Evolutionary conservation across 2,113 vertebrate genomes (phyloP).

Genomic region (Bubalus kerabau): DNA sequence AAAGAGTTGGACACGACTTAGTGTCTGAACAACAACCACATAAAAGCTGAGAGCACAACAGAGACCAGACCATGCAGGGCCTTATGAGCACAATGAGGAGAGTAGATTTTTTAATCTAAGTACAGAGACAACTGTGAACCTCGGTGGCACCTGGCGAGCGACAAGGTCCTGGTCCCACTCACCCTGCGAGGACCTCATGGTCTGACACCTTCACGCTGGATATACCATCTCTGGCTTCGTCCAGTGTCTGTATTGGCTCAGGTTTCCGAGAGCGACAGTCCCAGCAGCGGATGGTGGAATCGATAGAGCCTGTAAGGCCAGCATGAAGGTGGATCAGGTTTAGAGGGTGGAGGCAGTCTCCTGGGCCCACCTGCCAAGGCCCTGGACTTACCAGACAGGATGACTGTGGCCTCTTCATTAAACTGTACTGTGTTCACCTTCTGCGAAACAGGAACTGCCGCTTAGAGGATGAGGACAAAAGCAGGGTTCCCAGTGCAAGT

Average conservation of each 20-base stretch:
- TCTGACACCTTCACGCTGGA: slow-evolving; percentile 90
- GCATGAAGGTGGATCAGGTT: background rate
- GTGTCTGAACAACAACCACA: background rate
- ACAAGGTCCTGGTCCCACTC: slow-evolving; percentile 52
- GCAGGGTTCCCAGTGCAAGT: background rate
- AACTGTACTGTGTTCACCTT: slow-evolving; percentile 94
- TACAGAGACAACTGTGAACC: background rate
- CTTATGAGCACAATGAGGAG: background rate
- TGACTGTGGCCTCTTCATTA: slow-evolving; percentile 91
- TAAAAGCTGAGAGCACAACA: background rate
- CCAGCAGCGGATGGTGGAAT: slow-evolving; percentile 92
- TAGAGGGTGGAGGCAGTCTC: background rate
- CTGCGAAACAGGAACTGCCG: slow-evolving; percentile 68
- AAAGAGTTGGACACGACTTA: background rate
- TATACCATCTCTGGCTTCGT: slow-evolving; percentile 90
- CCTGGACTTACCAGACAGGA: slow-evolving; percentile 88
- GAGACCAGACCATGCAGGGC: background rate
- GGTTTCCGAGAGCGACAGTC: slow-evolving; percentile 88
- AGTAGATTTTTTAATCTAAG: background rate
- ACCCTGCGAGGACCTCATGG: slow-evolving; percentile 92
- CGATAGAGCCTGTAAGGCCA: slow-evolving; percentile 88
- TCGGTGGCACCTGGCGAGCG: background rate
- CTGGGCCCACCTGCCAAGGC: background rate
- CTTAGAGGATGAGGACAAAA: background rate
- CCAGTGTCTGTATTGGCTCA: slow-evolving; percentile 88